phyloP scores from a whole-genome alignment of 2,888 invertebrate species.

The Busseola fusca region DNA sequence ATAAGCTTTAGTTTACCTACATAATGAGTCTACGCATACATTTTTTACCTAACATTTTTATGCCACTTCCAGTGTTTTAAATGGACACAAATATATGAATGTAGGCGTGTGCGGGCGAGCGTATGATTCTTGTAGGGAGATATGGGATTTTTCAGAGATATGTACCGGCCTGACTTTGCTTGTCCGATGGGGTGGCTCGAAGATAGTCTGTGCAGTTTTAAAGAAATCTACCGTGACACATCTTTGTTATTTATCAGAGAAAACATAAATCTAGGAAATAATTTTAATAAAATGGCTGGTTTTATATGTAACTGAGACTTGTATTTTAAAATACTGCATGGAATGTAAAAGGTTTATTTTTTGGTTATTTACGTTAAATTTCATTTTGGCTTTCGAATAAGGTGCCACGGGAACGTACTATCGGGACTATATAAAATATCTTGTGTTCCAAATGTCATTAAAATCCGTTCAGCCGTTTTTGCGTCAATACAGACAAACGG shows the following conservation, averaged over 20 bases:
- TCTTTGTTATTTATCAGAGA: constrained; percentile 35
- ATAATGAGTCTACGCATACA: too few species aligned
- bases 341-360: background rate
- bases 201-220: constrained; percentile 39
- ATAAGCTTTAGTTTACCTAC: too few species aligned
- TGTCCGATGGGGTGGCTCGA: constrained; percentile 76
- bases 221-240: constrained; percentile 14
- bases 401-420: background rate
- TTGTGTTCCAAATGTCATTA: too few species aligned
- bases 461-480: background rate
- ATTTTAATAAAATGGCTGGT: background rate
- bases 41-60: background rate
- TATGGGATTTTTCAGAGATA: constrained; percentile 84
- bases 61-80: constrained; percentile 52
- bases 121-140: constrained; percentile 86
- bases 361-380: too few species aligned
- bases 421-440: background rate
- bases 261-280: constrained; percentile 4
- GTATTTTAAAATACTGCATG: background rate
- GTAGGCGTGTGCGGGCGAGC: constrained; percentile 83
- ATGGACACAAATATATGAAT: constrained; percentile 58
- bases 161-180: constrained; percentile 75
- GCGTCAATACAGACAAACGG: background rate
- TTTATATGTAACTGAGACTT: background rate
- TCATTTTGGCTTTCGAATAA: background rate